Evolutionary conservation across 1,140 invertebrate genomes (phyloP).

Genomic region (Drosophila sp.): DNA sequence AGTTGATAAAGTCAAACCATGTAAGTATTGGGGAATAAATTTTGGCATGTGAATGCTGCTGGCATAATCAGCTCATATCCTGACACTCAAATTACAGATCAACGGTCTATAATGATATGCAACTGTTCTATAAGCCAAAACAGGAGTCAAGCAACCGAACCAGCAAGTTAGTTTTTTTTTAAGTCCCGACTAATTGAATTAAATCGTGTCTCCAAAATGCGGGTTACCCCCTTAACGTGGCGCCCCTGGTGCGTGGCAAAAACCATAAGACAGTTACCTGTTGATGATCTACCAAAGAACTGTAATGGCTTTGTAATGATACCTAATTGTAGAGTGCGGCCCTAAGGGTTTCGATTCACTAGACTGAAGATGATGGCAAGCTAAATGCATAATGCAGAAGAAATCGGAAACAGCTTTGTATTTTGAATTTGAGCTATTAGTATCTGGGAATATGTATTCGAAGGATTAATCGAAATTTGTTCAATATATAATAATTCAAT

Average conservation of each 20-base stretch:
- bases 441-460: too few relatives aligned
- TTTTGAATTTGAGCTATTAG: too few relatives aligned
- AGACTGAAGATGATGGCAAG: neutral
- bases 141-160: neutral
- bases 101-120: conserved; percentile 31
- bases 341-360: neutral
- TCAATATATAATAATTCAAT: too few relatives aligned
- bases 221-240: conserved; percentile 15
- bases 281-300: conserved; percentile 16
- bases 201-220: conserved; percentile 33
- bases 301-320: conserved; percentile 35
- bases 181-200: conserved; percentile 34
- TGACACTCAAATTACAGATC: conserved; percentile 49
- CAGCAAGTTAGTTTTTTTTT: conserved; percentile 10
- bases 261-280: conserved; percentile 10
- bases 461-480: too few relatives aligned
- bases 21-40: neutral
- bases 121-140: conserved; percentile 21
- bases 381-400: conserved; percentile 1
- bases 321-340: conserved; percentile 23
- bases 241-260: conserved; percentile 24
- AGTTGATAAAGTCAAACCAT: conserved; percentile 19
- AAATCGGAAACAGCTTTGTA: neutral
- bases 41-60: conserved; percentile 44
- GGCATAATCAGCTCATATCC: conserved; percentile 64